Evolutionary conservation across 2,888 invertebrate genomes (phyloP).

Genomic region (Elegia similella): DNA sequence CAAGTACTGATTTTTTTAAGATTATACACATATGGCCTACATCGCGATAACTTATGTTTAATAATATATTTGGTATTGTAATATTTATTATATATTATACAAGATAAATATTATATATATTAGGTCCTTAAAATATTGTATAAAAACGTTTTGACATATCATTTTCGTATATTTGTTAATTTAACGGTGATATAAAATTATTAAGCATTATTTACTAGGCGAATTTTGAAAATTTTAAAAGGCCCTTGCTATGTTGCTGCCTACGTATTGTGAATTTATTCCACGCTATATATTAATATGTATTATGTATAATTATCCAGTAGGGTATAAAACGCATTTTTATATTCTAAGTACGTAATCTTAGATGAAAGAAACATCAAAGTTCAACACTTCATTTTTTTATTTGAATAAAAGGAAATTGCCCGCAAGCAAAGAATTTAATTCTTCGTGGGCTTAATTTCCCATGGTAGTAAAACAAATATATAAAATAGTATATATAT

Average conservation of each 20-base stretch:
- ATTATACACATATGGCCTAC: constrained; percentile 21
- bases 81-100: constrained; percentile 21
- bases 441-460: too few relatives aligned
- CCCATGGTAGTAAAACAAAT: too few relatives aligned
- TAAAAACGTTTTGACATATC: constrained; percentile 59
- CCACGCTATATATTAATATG: background rate
- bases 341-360: background rate
- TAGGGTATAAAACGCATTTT: background rate
- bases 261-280: constrained; percentile 12
- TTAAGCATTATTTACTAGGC: constrained; percentile 27
- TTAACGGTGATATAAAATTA: constrained; percentile 45
- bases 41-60: constrained; percentile 17
- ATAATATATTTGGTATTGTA: constrained; percentile 10
- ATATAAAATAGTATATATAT: too few relatives aligned
- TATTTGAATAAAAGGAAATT: background rate
- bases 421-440: too few relatives aligned
- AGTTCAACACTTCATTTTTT: background rate
- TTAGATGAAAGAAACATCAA: background rate
- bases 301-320: constrained; percentile 6
- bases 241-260: constrained; percentile 17
- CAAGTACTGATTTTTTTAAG: constrained; percentile 12
- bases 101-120: constrained; percentile 17
- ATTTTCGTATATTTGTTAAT: constrained; percentile 58
- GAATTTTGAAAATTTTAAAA: constrained; percentile 19
- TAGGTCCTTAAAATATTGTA: constrained; percentile 25